These are phyloP conservation scores for Anorthoa munda DNA, from an alignment of 2,888 invertebrate species.

Conservation along the genomic window DNA sequence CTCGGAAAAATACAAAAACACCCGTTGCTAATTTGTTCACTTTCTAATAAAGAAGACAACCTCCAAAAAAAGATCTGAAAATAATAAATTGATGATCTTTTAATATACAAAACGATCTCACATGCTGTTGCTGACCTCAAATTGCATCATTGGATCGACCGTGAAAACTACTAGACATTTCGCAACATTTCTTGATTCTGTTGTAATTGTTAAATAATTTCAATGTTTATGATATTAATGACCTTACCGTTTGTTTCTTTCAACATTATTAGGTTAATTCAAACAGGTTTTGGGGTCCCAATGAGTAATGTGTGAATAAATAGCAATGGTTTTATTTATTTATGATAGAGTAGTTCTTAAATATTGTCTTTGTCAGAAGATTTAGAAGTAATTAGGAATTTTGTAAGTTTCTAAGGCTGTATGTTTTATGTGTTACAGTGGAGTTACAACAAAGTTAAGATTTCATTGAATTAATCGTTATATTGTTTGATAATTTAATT, in stretches of 20 bases:
- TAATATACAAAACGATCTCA: constrained; percentile 12
- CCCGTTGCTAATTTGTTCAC: too few relatives aligned
- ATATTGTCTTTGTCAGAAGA: background rate
- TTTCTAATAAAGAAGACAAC: background rate
- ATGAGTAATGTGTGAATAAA: constrained; percentile 1
- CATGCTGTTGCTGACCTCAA: constrained; percentile 35
- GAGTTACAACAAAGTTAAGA: background rate
- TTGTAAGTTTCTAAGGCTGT: background rate
- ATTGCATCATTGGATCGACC: constrained; percentile 44
- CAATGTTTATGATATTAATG: constrained; percentile 35
- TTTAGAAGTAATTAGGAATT: background rate
- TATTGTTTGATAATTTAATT: background rate
- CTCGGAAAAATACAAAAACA: too few relatives aligned
- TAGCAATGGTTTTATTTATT: background rate
- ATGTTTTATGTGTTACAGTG: background rate
- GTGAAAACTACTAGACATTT: constrained; percentile 35
- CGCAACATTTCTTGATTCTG: constrained; percentile 19
- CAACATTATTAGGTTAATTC: constrained; percentile 6
- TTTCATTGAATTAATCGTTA: background rate
- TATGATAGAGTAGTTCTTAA: background rate
- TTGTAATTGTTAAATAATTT: constrained; percentile 49
- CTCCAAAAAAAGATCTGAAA: background rate
- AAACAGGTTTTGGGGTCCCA: constrained; percentile 25
- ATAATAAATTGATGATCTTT: constrained; percentile 8
- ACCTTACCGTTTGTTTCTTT: constrained; percentile 31